Percentiles rank a stretch among this genome's conserved stretches.
Evolutionary conservation across 2,113 vertebrate genomes (phyloP).

Genomic region (Penelope pileata): DNA sequence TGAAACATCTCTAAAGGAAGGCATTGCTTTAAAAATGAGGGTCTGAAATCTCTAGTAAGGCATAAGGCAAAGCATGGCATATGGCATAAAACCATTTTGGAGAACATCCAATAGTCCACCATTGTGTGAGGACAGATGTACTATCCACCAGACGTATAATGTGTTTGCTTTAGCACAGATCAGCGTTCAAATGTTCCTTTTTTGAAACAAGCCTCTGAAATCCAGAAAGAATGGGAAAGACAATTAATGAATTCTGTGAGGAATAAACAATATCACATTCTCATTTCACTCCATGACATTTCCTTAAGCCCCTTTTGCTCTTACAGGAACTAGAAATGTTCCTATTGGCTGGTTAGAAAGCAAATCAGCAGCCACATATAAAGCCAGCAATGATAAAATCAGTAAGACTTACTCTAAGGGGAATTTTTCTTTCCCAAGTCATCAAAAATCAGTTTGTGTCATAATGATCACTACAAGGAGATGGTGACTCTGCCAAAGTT

Average conservation of each 20-base stretch:
- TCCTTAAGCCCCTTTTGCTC: constrained; percentile 55
- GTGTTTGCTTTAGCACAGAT: constrained; percentile 63
- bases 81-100: constrained; percentile 55
- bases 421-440: constrained; percentile 61
- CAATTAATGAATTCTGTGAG: constrained; percentile 64
- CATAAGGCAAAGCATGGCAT: constrained; percentile 40
- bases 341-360: constrained; percentile 62
- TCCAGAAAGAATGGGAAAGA: constrained; percentile 70
- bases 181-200: constrained; percentile 57
- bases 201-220: constrained; percentile 69
- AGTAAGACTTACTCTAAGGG: constrained; percentile 61
- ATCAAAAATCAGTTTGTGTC: constrained; percentile 71
- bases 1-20: constrained; percentile 8
- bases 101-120: constrained; percentile 58
- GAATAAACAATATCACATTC: constrained; percentile 70
- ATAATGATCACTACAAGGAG: constrained; percentile 58
- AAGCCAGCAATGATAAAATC: constrained; percentile 54
- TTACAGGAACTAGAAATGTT: constrained; percentile 52
- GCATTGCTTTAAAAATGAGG: background rate
- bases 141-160: constrained; percentile 45
- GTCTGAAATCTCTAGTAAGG: constrained; percentile 26
- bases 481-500: constrained; percentile 64
- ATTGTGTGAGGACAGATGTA: constrained; percentile 63
- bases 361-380: constrained; percentile 1
- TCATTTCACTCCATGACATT: constrained; percentile 39